Evolutionary conservation across 2,797 vertebrate genomes (phyloP).

Genomic region (Neosilurus mollespiculum): DNA sequence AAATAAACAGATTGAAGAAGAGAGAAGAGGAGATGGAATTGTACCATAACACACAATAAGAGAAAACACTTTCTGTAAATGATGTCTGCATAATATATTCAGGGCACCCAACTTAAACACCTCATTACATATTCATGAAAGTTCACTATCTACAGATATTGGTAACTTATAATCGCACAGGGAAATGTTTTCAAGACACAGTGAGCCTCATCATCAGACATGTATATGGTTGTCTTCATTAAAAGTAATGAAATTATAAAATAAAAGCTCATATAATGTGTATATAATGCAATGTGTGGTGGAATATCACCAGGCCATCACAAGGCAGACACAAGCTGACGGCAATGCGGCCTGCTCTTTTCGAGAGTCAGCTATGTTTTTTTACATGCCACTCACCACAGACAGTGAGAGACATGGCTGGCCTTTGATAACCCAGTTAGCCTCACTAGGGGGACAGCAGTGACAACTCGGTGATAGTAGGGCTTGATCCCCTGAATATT

Average conservation of each 20-base stretch:
- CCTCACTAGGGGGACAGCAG: too few relatives aligned
- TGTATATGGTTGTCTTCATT: background rate
- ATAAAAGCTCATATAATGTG: background rate
- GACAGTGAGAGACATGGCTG: too few relatives aligned
- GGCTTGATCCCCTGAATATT: too few relatives aligned
- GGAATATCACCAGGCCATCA: too few relatives aligned
- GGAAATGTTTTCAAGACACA: background rate
- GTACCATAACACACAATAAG: background rate
- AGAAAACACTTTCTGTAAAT: background rate
- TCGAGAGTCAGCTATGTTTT: too few relatives aligned
- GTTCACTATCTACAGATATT: background rate
- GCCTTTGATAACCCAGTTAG: too few relatives aligned
- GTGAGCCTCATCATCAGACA: background rate
- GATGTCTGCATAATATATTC: conserved; percentile 5
- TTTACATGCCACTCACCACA: too few relatives aligned
- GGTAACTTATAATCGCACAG: background rate
- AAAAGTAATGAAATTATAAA: background rate
- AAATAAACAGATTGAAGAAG: background rate
- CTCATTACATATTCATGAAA: conserved; percentile 10
- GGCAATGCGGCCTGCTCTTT: too few relatives aligned
- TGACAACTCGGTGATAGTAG: too few relatives aligned
- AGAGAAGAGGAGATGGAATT: background rate
- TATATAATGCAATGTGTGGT: too few relatives aligned
- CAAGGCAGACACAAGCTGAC: too few relatives aligned
- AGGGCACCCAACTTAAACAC: conserved; percentile 9